A percentile compares a stretch with the other conserved stretches of the same genome.
These are phyloP conservation scores for Coregonus sp. DNA, from an alignment of 2,797 vertebrate species.

Conservation along the genomic window DNA sequence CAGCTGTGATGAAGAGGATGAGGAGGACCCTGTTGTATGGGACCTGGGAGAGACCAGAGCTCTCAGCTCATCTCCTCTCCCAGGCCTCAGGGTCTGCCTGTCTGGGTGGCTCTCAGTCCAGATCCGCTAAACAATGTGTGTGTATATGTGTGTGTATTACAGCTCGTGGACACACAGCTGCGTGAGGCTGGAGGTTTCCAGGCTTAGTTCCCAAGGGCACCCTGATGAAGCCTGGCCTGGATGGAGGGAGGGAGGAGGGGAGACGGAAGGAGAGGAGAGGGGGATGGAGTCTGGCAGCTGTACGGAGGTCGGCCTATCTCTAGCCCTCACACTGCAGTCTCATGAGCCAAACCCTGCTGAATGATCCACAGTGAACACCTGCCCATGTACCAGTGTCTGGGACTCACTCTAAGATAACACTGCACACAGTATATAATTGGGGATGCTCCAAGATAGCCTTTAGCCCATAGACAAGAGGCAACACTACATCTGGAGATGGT, in stretches of 20 bases:
- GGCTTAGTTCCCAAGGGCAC: constrained; percentile 45
- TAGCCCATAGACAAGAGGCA: neutral
- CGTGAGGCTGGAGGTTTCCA: constrained; percentile 24
- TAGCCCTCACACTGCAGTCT: neutral
- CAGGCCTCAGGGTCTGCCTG: constrained; percentile 6
- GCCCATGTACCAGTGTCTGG: neutral
- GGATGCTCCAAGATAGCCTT: neutral
- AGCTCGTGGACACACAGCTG: constrained; percentile 16
- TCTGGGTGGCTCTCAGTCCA: constrained; percentile 22
- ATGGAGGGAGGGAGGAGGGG: constrained; percentile 24
- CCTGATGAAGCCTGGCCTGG: constrained; percentile 11
- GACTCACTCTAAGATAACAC: neutral
- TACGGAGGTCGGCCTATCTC: neutral
- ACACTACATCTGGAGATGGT: neutral
- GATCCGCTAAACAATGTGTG: constrained; percentile 30
- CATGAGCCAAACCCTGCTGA: neutral
- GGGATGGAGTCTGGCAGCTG: neutral
- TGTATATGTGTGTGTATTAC: constrained; percentile 7
- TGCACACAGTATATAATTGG: neutral
- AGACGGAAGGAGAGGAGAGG: neutral
- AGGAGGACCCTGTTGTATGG: constrained; percentile 11
- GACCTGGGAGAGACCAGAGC: constrained; percentile 14
- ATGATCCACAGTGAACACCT: constrained; percentile 1
- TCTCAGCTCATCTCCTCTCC: constrained; percentile 1
- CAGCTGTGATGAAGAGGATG: constrained; percentile 51